Evolutionary conservation across 2,888 invertebrate genomes (phyloP).

Genomic region (Ectemnius lituratus): DNA sequence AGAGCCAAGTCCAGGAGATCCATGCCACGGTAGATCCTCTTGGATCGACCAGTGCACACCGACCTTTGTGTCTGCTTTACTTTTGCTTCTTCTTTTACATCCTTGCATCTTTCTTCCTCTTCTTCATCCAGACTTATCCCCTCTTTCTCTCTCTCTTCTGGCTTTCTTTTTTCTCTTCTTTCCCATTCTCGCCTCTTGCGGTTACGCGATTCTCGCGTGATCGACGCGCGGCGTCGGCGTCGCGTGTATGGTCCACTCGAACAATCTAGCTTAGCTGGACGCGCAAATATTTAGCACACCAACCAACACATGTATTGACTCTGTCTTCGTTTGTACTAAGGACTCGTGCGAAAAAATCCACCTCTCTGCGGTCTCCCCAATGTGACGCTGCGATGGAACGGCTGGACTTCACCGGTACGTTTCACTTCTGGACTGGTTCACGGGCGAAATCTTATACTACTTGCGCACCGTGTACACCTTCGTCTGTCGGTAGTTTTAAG

Average conservation of each 20-base stretch:
- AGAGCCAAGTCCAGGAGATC: conserved; percentile 45
- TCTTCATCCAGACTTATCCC: background rate
- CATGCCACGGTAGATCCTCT: conserved; percentile 45
- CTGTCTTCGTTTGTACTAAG: no score
- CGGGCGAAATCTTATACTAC: no score
- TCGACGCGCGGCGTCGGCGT: conserved; percentile 10
- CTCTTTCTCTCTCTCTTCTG: background rate
- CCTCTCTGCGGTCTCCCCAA: no score
- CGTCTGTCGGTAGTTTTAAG: no score
- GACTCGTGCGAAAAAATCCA: no score
- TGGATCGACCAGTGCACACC: conserved; percentile 37
- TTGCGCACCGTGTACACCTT: no score
- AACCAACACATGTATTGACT: no score
- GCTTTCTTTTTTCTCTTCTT: background rate
- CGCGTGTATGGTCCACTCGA: conserved; percentile 1
- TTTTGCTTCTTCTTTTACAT: conserved; percentile 10
- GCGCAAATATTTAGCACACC: no score
- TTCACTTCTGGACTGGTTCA: no score
- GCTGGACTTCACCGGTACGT: no score
- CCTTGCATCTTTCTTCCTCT: background rate
- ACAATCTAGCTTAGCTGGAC: background rate
- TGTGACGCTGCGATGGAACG: no score
- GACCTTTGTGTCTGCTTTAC: conserved; percentile 20
- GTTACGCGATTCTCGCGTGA: background rate
- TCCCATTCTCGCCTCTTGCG: background rate